Conservation (phyloP, 1,140 invertebrate species). For the Drosophila sproati region DNA sequence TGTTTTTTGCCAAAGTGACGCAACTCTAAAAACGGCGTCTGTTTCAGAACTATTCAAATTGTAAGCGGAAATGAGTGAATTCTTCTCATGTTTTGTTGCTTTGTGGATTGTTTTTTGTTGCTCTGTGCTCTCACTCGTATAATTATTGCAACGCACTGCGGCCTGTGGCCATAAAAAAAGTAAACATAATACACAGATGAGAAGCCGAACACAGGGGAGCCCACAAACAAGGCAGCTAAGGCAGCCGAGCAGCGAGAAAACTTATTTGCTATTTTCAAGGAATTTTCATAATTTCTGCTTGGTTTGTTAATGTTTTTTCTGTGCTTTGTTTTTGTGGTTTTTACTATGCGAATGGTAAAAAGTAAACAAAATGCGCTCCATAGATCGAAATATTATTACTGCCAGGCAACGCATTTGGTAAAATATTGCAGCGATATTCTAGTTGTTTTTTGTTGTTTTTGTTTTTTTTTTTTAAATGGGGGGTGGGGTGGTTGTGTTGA, state of each 20-base stretch:
- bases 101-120: conserved; percentile 44
- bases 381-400: conserved; percentile 71
- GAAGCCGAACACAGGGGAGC: conserved; percentile 19
- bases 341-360: conserved; percentile 63
- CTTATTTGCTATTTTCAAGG: conserved; percentile 81
- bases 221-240: not conserved
- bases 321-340: conserved; percentile 44
- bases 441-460: conserved; percentile 10
- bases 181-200: conserved; percentile 65
- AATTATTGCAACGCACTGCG: conserved; percentile 77
- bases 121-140: conserved; percentile 72
- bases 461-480: too few species aligned
- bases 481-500: conserved; percentile 37
- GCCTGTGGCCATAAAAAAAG: conserved; percentile 72
- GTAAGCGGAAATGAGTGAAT: conserved; percentile 72
- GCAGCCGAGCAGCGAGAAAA: conserved; percentile 56
- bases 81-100: conserved; percentile 60
- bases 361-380: conserved; percentile 62
- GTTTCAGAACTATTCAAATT: conserved; percentile 46
- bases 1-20: conserved; percentile 1
- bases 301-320: conserved; percentile 48
- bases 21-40: conserved; percentile 28
- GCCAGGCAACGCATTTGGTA: conserved; percentile 58
- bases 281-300: conserved; percentile 79
- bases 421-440: conserved; percentile 45